Conservation (phyloP, 2,113 vertebrate genomes). For the Mormoops blainvillei region DNA sequence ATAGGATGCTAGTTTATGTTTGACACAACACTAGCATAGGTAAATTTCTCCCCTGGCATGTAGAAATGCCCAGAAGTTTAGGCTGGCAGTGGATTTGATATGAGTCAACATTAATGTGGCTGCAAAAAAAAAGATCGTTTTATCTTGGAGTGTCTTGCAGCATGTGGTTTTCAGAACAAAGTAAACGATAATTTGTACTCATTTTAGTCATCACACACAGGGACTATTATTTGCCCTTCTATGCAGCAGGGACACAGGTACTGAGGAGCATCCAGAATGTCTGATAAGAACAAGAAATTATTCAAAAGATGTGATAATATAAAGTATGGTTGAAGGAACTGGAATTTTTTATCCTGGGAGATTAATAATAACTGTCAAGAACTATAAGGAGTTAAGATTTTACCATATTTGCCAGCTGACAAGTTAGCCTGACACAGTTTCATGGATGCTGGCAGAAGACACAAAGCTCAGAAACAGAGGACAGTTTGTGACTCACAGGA, state of each 20-base stretch:
- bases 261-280: neutral
- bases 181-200: neutral
- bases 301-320: neutral
- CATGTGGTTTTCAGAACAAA: constrained; percentile 24
- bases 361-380: neutral
- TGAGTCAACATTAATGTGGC: neutral
- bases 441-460: neutral
- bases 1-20: neutral
- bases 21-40: neutral
- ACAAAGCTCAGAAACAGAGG: neutral
- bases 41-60: neutral
- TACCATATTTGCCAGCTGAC: neutral
- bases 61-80: neutral
- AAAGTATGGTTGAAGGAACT: neutral
- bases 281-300: neutral
- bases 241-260: neutral
- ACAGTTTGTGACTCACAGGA: neutral
- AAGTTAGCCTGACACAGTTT: neutral
- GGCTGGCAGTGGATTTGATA: neutral
- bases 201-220: neutral
- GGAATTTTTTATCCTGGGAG: neutral
- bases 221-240: constrained; percentile 14
- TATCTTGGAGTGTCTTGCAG: neutral
- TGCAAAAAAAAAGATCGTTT: neutral
- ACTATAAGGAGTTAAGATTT: neutral